Evolutionary conservation across 2,113 vertebrate species (phyloP).

Genomic region (Orientallactaga bullata): DNA sequence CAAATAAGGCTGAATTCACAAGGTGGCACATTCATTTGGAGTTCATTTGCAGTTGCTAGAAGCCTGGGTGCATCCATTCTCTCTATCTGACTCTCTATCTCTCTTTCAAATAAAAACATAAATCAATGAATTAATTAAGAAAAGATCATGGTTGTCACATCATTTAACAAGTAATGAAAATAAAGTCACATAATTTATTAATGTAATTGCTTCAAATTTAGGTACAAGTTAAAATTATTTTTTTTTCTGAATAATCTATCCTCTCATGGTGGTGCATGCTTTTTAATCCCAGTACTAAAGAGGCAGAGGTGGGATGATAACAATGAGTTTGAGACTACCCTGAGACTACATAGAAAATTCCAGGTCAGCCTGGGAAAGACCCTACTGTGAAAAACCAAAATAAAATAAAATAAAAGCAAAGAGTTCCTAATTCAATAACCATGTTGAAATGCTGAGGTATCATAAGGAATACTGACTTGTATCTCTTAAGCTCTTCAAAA

Average conservation of each 20-base stretch:
- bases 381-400: too few relatives aligned
- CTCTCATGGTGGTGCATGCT: not conserved
- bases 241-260: not conserved
- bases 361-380: too few relatives aligned
- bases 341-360: too few relatives aligned
- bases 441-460: constrained; percentile 5
- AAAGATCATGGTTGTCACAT: not conserved
- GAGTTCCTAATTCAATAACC: not conserved
- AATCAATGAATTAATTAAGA: not conserved
- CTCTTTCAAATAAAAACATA: too few relatives aligned
- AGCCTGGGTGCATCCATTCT: too few relatives aligned
- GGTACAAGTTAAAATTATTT: not conserved
- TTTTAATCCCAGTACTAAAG: too few relatives aligned
- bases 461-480: not conserved
- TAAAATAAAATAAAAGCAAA: not conserved
- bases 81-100: too few relatives aligned
- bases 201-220: not conserved
- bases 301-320: too few relatives aligned
- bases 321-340: too few relatives aligned
- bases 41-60: too few relatives aligned
- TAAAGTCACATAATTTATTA: not conserved
- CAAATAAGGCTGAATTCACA: too few relatives aligned
- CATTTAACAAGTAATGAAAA: not conserved
- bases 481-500: not conserved
- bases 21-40: too few relatives aligned